Base-by-base conservation (phyloP, 2,113 vertebrate genomes). In the Aythya baeri region DNA sequence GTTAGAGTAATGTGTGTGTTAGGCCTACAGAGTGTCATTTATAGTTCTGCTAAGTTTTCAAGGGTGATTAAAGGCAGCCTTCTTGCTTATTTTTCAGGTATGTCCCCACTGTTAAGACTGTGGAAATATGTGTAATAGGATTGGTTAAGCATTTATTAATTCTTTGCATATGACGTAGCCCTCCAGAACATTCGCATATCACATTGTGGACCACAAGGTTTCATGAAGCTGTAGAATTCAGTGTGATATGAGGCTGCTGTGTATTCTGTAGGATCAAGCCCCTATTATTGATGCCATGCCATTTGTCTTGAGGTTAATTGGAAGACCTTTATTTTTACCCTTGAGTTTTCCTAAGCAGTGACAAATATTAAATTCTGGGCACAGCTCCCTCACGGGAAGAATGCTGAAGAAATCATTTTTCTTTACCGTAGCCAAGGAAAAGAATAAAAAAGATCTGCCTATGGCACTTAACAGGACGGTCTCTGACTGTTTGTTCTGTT, bases 221-320 rank as follows among this genome's bases (percentile, higher is more conserved):
- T 66, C 0, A 1, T 46, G 25, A 38, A 62, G 52, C 68, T 77
- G 11, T 54, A 46, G 36, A 77, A 74, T 83, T 95, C 57, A 2
- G 7, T 59, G 62, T 59, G 34, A 68, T 76, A 59, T 4, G 13
- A 92, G 85, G 49, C 58, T 65, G 9, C 58, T 75, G 74, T 79
- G 52, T 79, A 26, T 93, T 92, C 86, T 71, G 18, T 78, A 44
- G 72, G 61, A 63, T 84, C 49, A 77, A 81, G 38, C 32, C 52
- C 43, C 52, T 50, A 23, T 62, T 92, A 70, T 1, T 68, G 83
- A 65, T 94, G 66, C 76, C 3, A 0, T 66, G 70, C 71, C 26
- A 13, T 91, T 84, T 75, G 65, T 78, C 46, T 74, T 67, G 43
- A 85, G 46, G 52, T 93, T 96, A 91, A 86, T 65, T 81, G 52